These are phyloP conservation scores for Hucho hucho DNA, from an alignment of 2,113 vertebrate species.

Conservation along the genomic window DNA sequence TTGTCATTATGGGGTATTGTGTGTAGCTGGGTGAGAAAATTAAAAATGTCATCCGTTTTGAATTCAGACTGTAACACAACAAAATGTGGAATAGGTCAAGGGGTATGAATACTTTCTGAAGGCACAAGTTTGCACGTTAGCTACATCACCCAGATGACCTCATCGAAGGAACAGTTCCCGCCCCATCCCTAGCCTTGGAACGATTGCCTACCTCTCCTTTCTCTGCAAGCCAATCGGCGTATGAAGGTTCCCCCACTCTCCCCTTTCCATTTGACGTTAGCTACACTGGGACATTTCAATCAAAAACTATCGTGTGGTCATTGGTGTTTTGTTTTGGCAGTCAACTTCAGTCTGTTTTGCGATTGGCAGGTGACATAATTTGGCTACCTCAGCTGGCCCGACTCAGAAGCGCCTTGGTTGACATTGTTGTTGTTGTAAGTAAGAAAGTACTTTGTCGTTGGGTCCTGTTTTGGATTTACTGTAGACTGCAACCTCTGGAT, in stretches of 20 bases:
- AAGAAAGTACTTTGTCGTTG: constrained; percentile 75
- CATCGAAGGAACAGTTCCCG: constrained; percentile 37
- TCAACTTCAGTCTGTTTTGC: fast-evolving
- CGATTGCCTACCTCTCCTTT: constrained; percentile 23
- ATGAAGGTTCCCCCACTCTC: constrained; percentile 4
- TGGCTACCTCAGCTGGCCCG: constrained; percentile 45
- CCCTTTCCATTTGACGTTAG: constrained; percentile 46
- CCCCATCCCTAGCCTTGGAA: constrained; percentile 19
- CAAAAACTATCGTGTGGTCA: neutral
- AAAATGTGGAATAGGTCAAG: too few species aligned
- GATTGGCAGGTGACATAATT: constrained; percentile 54
- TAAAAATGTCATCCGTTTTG: too few species aligned
- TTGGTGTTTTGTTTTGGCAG: constrained; percentile 30
- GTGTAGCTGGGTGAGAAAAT: too few species aligned
- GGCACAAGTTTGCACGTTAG: too few species aligned
- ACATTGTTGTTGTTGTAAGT: constrained; percentile 81
- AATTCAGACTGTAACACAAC: too few species aligned
- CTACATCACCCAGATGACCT: constrained; percentile 61
- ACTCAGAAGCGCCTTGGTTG: constrained; percentile 49
- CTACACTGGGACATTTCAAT: constrained; percentile 27
- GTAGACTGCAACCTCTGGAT: constrained; percentile 18
- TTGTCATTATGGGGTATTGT: too few species aligned
- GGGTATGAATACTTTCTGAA: too few species aligned
- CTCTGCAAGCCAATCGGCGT: constrained; percentile 50
- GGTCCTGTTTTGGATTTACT: constrained; percentile 50